These are phyloP conservation scores for Actinia equina DNA, from an alignment of 64 coral and sea anemone species.

Conservation along the genomic window DNA sequence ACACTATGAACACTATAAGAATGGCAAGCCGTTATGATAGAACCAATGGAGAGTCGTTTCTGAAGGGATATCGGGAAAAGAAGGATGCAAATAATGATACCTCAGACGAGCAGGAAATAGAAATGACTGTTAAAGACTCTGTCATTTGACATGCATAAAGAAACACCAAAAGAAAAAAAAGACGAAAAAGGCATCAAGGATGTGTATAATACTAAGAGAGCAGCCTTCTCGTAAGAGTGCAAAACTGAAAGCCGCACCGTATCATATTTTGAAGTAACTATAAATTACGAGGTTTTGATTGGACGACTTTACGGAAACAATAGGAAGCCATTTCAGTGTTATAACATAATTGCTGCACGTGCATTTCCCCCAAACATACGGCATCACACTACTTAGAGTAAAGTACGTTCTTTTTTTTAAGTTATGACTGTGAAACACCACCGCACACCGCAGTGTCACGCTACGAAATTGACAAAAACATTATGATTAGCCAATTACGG, in stretches of 20 bases:
- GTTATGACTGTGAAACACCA: no score
- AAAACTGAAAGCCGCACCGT: no score
- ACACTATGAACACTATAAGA: not conserved
- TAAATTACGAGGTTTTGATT: not conserved
- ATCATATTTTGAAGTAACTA: not conserved
- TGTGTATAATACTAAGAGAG: no score
- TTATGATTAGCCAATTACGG: no score
- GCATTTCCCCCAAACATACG: not conserved
- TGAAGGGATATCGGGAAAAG: not conserved
- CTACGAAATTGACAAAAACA: no score
- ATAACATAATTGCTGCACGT: not conserved
- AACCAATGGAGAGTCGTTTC: not conserved
- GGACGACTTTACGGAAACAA: not conserved
- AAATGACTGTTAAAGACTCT: not conserved
- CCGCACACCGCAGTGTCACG: no score
- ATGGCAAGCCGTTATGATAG: not conserved
- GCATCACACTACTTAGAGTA: no score
- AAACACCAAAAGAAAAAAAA: not conserved
- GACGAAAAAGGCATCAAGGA: not conserved
- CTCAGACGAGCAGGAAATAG: not conserved
- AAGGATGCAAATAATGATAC: not conserved
- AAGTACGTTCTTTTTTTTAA: no score
- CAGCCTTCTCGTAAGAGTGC: no score
- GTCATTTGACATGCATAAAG: not conserved
- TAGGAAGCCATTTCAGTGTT: not conserved